phyloP scores from a whole-genome alignment of 1,140 invertebrate genomes.

The Drosophila biarmipes region DNA sequence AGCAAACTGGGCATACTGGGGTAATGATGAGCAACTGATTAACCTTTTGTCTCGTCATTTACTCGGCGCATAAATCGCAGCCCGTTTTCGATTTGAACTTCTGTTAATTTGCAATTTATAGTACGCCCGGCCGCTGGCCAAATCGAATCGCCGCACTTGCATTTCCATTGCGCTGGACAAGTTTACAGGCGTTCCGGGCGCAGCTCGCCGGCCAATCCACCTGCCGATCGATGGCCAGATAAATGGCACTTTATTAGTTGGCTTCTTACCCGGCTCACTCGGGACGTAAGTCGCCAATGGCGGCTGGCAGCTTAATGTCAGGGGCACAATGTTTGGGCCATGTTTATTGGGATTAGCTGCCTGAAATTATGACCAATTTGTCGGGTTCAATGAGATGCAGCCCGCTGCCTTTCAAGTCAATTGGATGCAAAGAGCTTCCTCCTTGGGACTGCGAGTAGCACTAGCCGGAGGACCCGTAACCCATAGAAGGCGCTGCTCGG shows the following conservation, averaged over 20 bases:
- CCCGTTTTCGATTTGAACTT: conserved; percentile 54
- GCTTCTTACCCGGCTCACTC: conserved; percentile 51
- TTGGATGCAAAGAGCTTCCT: conserved; percentile 67
- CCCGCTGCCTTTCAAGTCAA: conserved; percentile 69
- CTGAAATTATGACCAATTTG: conserved; percentile 83
- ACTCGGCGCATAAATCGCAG: conserved; percentile 58
- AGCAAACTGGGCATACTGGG: background rate
- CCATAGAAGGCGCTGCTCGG: conserved; percentile 67
- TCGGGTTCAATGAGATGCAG: conserved; percentile 76
- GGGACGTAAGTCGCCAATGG: conserved; percentile 28
- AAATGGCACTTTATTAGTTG: conserved; percentile 78
- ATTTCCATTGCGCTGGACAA: conserved; percentile 39
- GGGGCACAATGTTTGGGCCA: conserved; percentile 78
- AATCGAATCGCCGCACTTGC: conserved; percentile 61
- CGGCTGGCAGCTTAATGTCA: conserved; percentile 77
- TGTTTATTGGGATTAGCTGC: conserved; percentile 83
- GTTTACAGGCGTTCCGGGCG: conserved; percentile 1
- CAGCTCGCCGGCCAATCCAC: conserved; percentile 7
- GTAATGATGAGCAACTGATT: conserved; percentile 49
- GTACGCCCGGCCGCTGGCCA: conserved; percentile 47
- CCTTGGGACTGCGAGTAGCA: conserved; percentile 3
- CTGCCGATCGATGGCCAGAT: conserved; percentile 75
- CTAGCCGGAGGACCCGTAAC: conserved; percentile 6
- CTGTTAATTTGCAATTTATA: conserved; percentile 75
- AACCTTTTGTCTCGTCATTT: conserved; percentile 50